These are phyloP conservation scores for Crocallis elinguaria DNA, from an alignment of 2,888 invertebrate species.

Conservation along the genomic window DNA sequence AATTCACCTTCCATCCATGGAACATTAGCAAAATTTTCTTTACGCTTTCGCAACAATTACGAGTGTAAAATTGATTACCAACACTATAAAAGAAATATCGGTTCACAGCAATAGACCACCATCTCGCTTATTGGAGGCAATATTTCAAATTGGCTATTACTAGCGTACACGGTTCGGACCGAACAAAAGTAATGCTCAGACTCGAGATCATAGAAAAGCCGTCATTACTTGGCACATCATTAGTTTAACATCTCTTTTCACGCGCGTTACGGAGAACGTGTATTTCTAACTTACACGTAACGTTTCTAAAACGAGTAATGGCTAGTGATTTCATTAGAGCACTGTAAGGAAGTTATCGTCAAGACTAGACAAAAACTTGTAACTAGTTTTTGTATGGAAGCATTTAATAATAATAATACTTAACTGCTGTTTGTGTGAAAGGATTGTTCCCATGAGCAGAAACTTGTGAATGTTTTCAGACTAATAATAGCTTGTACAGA, in stretches of 20 bases:
- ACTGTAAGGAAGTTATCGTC: background rate
- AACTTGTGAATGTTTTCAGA: constrained; percentile 37
- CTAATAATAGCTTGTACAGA: constrained; percentile 45
- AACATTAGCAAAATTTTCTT: constrained; percentile 53
- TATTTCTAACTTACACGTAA: constrained; percentile 33
- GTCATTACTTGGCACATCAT: constrained; percentile 51
- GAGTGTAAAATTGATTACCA: constrained; percentile 63
- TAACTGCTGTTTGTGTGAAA: background rate
- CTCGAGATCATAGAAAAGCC: constrained; percentile 46
- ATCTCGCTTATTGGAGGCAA: constrained; percentile 53
- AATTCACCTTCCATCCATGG: constrained; percentile 34
- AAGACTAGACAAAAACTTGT: background rate
- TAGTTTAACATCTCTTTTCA: constrained; percentile 37
- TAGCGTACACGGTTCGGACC: constrained; percentile 40
- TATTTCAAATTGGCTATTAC: constrained; percentile 56
- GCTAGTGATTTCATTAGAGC: background rate
- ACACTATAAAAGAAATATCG: constrained; percentile 56
- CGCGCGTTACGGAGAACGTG: constrained; percentile 35
- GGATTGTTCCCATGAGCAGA: constrained; percentile 5
- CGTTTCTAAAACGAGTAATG: background rate
- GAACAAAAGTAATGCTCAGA: constrained; percentile 51
- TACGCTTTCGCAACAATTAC: constrained; percentile 63
- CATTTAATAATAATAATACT: too few relatives aligned
- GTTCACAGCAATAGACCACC: constrained; percentile 51
- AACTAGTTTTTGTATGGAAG: background rate